phyloP scores from a whole-genome alignment of 2,888 invertebrate species.

The Pristionchus entomophagus region DNA sequence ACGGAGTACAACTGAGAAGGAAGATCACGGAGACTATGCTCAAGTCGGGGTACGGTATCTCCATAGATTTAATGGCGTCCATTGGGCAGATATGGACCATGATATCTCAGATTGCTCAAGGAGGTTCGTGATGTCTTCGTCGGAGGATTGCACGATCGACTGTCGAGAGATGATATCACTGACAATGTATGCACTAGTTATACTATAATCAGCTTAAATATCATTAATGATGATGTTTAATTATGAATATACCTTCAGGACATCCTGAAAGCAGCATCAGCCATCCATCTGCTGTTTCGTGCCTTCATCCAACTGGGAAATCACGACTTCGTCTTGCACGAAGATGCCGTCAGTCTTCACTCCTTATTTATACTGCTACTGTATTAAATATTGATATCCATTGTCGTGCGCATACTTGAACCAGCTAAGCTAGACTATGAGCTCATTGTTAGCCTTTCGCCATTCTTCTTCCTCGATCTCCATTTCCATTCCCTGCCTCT shows the following conservation, averaged over 20 bases:
- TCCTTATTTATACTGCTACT: not conserved
- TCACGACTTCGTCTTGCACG: not conserved
- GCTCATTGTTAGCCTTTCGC: too few species aligned
- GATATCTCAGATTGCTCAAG: not conserved
- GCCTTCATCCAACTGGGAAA: not conserved
- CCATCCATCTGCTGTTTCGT: not conserved
- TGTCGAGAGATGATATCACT: not conserved
- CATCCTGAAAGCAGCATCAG: not conserved
- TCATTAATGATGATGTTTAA: too few species aligned
- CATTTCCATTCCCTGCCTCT: too few species aligned
- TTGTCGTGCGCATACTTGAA: too few species aligned
- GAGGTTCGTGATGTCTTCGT: not conserved
- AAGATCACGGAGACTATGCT: not conserved
- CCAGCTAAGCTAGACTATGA: too few species aligned
- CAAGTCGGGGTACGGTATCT: conserved; percentile 2
- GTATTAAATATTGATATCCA: not conserved
- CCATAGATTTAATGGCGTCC: not conserved
- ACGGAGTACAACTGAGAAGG: not conserved
- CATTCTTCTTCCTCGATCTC: too few species aligned
- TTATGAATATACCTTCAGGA: not conserved
- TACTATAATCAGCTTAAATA: too few species aligned
- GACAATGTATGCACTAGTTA: not conserved
- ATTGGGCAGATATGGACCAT: not conserved
- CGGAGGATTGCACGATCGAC: not conserved
- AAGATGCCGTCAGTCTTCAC: not conserved